Percentiles rank a stretch among this genome's conserved stretches.
Conservation (phyloP, 2,888 invertebrate species). For the Bruchidius siliquastri region DNA sequence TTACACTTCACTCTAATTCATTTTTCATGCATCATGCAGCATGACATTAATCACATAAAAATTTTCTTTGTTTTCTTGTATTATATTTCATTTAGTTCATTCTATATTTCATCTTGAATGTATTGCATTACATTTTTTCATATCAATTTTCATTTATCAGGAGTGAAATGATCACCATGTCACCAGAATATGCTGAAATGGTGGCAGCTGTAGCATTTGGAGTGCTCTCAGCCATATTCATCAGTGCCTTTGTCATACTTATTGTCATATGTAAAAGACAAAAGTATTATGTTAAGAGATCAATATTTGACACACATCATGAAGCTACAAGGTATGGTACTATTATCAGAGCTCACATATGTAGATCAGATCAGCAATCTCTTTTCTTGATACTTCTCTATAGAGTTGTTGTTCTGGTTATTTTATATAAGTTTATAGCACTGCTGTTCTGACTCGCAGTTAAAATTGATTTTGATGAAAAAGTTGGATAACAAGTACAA, state of each 20-base stretch:
- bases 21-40: too few species aligned
- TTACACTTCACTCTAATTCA: too few species aligned
- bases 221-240: conserved; percentile 62
- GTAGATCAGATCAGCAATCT: too few species aligned
- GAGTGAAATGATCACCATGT: conserved; percentile 27
- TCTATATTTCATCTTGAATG: background rate
- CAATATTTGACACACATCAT: conserved; percentile 36
- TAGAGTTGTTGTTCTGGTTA: too few species aligned
- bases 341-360: too few species aligned
- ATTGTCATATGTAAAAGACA: conserved; percentile 60
- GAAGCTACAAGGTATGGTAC: conserved; percentile 21
- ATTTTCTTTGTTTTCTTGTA: too few species aligned
- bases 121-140: background rate
- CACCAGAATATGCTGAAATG: conserved; percentile 57
- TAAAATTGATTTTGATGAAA: too few species aligned
- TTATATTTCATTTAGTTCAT: background rate
- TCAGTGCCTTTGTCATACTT: conserved; percentile 61
- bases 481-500: too few species aligned
- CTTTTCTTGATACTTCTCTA: too few species aligned
- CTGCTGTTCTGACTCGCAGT: too few species aligned
- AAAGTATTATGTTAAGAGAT: conserved; percentile 15
- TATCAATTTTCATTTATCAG: background rate
- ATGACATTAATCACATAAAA: too few species aligned
- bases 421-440: too few species aligned
- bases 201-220: conserved; percentile 64